Percentiles rank a stretch among this genome's conserved stretches.
Evolutionary conservation across 2,888 invertebrate species (phyloP).

Genomic region (Spodoptera exigua): DNA sequence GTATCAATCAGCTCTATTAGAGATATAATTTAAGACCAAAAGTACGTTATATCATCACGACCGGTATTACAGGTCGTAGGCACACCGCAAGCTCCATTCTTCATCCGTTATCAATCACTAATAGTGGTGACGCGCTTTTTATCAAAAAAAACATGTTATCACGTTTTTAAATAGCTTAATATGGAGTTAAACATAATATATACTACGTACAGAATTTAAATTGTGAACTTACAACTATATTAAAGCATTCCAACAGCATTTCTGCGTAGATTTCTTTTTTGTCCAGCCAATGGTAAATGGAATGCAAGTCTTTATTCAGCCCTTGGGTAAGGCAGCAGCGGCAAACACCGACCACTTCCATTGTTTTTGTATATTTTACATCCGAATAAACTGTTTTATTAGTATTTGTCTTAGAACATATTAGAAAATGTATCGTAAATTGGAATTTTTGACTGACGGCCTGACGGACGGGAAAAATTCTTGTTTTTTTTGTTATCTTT

Average conservation of each 20-base stretch:
- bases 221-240: slow-evolving; percentile 71
- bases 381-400: slow-evolving; percentile 7
- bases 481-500: slow-evolving; percentile 1
- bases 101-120: too few relatives aligned
- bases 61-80: too few relatives aligned
- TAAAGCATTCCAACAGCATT: slow-evolving; percentile 79
- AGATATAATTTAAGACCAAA: too few relatives aligned
- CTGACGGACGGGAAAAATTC: slow-evolving; percentile 4
- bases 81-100: too few relatives aligned
- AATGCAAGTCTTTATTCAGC: slow-evolving; percentile 70
- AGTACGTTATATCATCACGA: too few relatives aligned
- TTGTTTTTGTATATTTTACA: slow-evolving; percentile 24
- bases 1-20: too few relatives aligned
- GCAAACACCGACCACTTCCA: slow-evolving; percentile 50
- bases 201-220: too few relatives aligned
- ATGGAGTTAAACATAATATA: too few relatives aligned
- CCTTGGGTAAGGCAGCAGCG: slow-evolving; percentile 62
- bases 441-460: slow-evolving; percentile 16
- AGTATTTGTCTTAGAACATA: background rate
- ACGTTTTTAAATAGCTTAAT: too few relatives aligned
- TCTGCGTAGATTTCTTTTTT: slow-evolving; percentile 74
- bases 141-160: too few relatives aligned
- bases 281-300: slow-evolving; percentile 66
- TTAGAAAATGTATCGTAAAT: slow-evolving; percentile 1
- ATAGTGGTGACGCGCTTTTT: too few relatives aligned